Evolutionary conservation across 2,888 invertebrate genomes (phyloP).

Genomic region (Stictocephala bisonia): DNA sequence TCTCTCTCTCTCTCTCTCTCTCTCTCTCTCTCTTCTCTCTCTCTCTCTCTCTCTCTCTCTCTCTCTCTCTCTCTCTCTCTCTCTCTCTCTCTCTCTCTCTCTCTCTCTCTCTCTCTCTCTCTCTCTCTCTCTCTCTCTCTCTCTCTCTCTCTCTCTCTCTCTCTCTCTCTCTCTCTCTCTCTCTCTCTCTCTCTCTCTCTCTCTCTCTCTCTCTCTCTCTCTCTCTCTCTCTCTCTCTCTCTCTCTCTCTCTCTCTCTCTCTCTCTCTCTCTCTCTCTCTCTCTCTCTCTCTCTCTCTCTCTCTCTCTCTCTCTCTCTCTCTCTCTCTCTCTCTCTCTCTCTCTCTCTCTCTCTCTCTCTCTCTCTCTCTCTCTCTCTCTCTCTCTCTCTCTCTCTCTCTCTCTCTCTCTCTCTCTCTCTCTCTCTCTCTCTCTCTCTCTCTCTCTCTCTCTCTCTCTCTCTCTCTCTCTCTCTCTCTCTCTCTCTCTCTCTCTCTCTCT

Average conservation of each 20-base stretch:
- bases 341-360: neutral
- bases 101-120: slow-evolving; percentile 24
- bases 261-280: neutral
- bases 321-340: slow-evolving; percentile 11
- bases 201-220: neutral
- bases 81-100: slow-evolving; percentile 14
- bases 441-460: neutral
- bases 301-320: neutral
- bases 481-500: slow-evolving; percentile 4
- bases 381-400: neutral
- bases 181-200: slow-evolving; percentile 11
- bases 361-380: slow-evolving; percentile 7
- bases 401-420: slow-evolving; percentile 3
- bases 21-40: slow-evolving; percentile 1
- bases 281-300: neutral
- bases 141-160: neutral
- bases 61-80: neutral
- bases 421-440: slow-evolving; percentile 24
- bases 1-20: neutral
- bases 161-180: neutral
- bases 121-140: neutral
- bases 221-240: slow-evolving; percentile 14
- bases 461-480: neutral
- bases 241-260: slow-evolving; percentile 24
- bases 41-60: slow-evolving; percentile 2